Percentiles rank a stretch among this genome's conserved stretches.
These are phyloP conservation scores for Melanostoma scalare DNA, from an alignment of 2,888 invertebrate genomes.

Conservation along the genomic window DNA sequence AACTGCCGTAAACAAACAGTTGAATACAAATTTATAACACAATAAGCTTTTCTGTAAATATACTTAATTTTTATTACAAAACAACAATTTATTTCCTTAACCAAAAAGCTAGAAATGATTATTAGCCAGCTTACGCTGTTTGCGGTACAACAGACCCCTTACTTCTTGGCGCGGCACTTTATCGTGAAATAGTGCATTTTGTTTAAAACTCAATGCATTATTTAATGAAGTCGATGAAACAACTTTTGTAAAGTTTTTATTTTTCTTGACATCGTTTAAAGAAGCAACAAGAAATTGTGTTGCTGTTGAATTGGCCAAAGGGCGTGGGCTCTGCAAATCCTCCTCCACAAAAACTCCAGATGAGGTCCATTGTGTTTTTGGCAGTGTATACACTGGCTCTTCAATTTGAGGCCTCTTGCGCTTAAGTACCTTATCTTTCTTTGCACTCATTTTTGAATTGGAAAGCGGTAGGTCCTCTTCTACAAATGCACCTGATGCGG, in stretches of 20 bases:
- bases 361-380: slow-evolving; percentile 76
- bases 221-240: slow-evolving; percentile 10
- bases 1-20: background rate
- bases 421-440: slow-evolving; percentile 53
- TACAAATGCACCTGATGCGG: slow-evolving; percentile 48
- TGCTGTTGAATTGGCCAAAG: slow-evolving; percentile 41
- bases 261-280: slow-evolving; percentile 49
- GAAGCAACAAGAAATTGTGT: slow-evolving; percentile 71
- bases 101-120: slow-evolving; percentile 34
- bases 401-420: slow-evolving; percentile 63
- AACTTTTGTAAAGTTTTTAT: slow-evolving; percentile 20
- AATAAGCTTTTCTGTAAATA: no score
- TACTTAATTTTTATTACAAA: no score
- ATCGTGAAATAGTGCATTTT: slow-evolving; percentile 69
- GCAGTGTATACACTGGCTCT: slow-evolving; percentile 65
- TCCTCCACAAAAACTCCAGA: slow-evolving; percentile 76
- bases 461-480: slow-evolving; percentile 35
- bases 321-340: slow-evolving; percentile 50
- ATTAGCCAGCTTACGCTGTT: slow-evolving; percentile 55
- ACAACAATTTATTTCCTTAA: background rate
- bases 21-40: background rate
- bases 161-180: slow-evolving; percentile 71
- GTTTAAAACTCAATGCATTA: slow-evolving; percentile 74
- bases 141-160: slow-evolving; percentile 73
- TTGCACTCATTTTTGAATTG: background rate